Conservation (phyloP, 2,888 invertebrate species). For the Drosophila affinis region DNA sequence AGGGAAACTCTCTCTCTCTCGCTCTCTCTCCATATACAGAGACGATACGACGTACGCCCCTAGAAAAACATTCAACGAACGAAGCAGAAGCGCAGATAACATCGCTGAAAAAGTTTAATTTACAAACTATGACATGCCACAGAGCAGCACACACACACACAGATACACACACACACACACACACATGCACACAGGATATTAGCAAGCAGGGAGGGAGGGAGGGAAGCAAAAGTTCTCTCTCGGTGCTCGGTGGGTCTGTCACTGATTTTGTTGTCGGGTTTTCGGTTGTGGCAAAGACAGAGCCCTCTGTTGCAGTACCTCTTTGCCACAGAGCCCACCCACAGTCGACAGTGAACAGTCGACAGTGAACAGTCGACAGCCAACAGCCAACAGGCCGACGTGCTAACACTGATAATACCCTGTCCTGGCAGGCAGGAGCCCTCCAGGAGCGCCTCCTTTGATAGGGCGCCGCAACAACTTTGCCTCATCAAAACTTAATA, state of each 20-base stretch:
- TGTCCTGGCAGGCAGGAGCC: slow-evolving; percentile 1
- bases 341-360: slow-evolving; percentile 2
- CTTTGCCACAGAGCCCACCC: too few species aligned
- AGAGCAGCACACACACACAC: slow-evolving; percentile 24
- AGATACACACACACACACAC: slow-evolving; percentile 21
- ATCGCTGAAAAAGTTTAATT: slow-evolving; percentile 54
- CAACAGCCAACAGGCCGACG: slow-evolving; percentile 22
- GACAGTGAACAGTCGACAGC: slow-evolving; percentile 13
- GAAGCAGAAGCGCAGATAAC: slow-evolving; percentile 10
- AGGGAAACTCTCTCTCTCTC: neutral
- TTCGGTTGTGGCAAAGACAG: slow-evolving; percentile 1
- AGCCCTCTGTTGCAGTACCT: neutral
- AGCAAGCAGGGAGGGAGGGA: neutral
- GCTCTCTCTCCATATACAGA: neutral
- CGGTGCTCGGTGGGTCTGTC: slow-evolving; percentile 31
- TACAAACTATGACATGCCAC: slow-evolving; percentile 43
- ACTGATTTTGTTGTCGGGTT: slow-evolving; percentile 43
- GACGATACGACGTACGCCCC: neutral
- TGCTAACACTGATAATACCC: slow-evolving; percentile 40
- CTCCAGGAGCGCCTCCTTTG: slow-evolving; percentile 3
- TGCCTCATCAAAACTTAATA: slow-evolving; percentile 72
- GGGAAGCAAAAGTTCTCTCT: slow-evolving; percentile 24
- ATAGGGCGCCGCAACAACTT: slow-evolving; percentile 35
- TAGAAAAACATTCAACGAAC: neutral
- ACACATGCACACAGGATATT: slow-evolving; percentile 12